Evolutionary conservation across 2,797 vertebrate genomes (phyloP), one percentile per base, ranked within the genome.

Genomic region (Eulemur albifrons): DNA sequence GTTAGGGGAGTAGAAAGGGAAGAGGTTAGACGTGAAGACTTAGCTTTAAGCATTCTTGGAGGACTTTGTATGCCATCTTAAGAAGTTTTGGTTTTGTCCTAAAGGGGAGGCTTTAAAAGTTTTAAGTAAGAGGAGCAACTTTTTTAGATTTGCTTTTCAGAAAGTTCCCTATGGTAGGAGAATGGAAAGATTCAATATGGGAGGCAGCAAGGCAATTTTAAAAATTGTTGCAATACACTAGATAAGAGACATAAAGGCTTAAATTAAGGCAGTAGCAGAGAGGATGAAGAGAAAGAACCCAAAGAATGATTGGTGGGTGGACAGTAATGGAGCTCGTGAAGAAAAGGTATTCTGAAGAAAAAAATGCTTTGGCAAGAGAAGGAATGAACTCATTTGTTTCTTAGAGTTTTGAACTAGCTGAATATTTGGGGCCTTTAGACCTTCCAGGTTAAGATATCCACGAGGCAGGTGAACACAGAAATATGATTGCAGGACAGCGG

Each of bases 101-200:
- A 27, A 4, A 27, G 10, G 1, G 61, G 54, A 89, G 23, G 11
- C 38, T 23, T n/a, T 92, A 52, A 30, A 17, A 43, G 11, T 85
- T 87, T 77, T 67, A 73, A 43, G 48, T 67, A 77, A 25, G n/a
- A 20, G 11, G 9, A 35, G 50, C 59, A 72, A 52, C 10, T 70
- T 70, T 38, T 38, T 30, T 79, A 69, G 40, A 88, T 57, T 88
- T 82, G 7, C 11, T 83, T 94, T 85, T 50, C n/a, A 57, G 61
- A 70, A 88, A 88, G 32, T 88, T 84, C 25, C 80, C 10, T 67
- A 30, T 93, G 35, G 50, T 23, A 92, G 67, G 50, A 92, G 27
- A 88, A 67, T 59, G 27, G 52, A 92, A 94, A 5, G 30, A 48
- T 57, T 90, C 40, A 80, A 35, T 77, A 67, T 27, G 72, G n/a